Percentiles rank a stretch among this genome's conserved stretches.
These are phyloP conservation scores for Cheilosia vulpina DNA, from an alignment of 2,888 invertebrate species.

Conservation along the genomic window DNA sequence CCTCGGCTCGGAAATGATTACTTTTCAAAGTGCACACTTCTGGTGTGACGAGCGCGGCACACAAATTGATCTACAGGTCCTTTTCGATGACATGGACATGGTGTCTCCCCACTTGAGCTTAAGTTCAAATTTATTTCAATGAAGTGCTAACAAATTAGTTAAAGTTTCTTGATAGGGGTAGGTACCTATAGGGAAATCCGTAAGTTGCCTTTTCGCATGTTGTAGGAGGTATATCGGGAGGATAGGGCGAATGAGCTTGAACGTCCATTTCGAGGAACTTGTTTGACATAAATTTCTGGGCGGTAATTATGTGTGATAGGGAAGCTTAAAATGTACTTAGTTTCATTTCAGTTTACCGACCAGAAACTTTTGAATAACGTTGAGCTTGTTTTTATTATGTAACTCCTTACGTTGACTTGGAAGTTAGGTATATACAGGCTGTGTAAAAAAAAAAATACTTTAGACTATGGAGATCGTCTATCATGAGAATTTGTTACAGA, in stretches of 20 bases:
- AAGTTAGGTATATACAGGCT: too few relatives aligned
- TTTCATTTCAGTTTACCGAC: slow-evolving; percentile 22
- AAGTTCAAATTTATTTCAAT: slow-evolving; percentile 61
- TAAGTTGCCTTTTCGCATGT: slow-evolving; percentile 1
- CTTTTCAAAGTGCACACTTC: background rate
- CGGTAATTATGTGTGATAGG: slow-evolving; percentile 33
- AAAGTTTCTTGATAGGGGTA: slow-evolving; percentile 22
- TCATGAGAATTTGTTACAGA: too few relatives aligned
- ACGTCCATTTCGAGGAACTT: slow-evolving; percentile 35
- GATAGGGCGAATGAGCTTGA: background rate
- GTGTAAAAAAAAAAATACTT: too few relatives aligned
- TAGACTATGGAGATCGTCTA: too few relatives aligned
- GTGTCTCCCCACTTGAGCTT: slow-evolving; percentile 4
- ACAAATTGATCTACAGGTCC: slow-evolving; percentile 34
- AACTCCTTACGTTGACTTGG: background rate
- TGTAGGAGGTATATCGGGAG: background rate
- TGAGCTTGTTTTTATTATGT: background rate
- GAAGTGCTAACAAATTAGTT: slow-evolving; percentile 64
- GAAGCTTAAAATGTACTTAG: slow-evolving; percentile 21
- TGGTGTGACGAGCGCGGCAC: slow-evolving; percentile 1
- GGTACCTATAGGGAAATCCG: background rate
- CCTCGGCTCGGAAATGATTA: background rate
- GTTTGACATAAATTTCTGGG: slow-evolving; percentile 10
- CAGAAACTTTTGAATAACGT: background rate
- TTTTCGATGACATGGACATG: background rate